Evolutionary conservation across 2,113 vertebrate genomes (phyloP), one percentile per base, ranked within the genome.

Genomic region (Silurus meridionalis): DNA sequence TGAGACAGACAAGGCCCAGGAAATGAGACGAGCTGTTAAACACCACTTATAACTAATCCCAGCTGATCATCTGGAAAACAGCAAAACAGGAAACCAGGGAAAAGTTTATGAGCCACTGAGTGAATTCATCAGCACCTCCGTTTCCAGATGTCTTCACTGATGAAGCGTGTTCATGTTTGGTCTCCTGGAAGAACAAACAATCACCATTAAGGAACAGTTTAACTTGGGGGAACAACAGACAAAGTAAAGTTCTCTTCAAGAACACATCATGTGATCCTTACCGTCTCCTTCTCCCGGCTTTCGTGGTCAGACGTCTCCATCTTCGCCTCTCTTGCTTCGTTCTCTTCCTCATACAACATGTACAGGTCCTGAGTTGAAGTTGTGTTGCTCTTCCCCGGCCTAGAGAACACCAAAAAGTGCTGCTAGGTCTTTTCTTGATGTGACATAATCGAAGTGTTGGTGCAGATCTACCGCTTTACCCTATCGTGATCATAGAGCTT

Each of bases 301-400:
- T 88, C 19, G 7, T 71, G 74, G 25, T 57, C 37, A 19, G 67
- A 63, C n/a, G 52, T 83, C 94, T 92, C 87, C 83, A 95, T 92
- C 84, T 95, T 95, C 61, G 90, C 88, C 8, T 91, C 91, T 91
- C 90, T 79, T 15, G 92, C 92, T 15, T 94, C 92, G 4, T 87
- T 83, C 8, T 89, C 82, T 25, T 87, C 88, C 37, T 84, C 81
- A 23, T 87, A 89, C 14, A 88, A 46, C 14, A 66, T 80, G 46
- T 83, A 58, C 55, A 58, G 75, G 46, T 84, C 82, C 61, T 61
- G 84, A 52, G 72, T 37, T 21, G 63, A 60, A 25, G 21, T 19
- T 15, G 17, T 75, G 25, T 6, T 57, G 8, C 55, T 69, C 52
- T 60, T 52, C 19, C 48, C 52, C 52, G 61, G 48, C 74, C 86